These are phyloP conservation scores for Cordilura impudica DNA, from an alignment of 2,888 invertebrate species.

Conservation along the genomic window DNA sequence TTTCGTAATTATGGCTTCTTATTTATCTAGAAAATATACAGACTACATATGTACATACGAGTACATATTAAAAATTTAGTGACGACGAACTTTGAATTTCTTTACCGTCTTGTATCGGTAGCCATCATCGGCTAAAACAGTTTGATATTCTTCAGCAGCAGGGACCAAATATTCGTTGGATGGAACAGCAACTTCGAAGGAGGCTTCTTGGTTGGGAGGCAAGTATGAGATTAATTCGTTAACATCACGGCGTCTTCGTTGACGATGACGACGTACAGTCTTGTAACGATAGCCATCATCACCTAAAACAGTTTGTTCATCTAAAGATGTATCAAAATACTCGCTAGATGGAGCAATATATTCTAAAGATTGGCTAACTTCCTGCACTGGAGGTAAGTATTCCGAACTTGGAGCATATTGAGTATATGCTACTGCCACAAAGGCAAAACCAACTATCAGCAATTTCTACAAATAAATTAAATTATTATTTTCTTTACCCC, in stretches of 20 bases:
- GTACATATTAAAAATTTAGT: constrained; percentile 28
- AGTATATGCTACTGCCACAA: constrained; percentile 44
- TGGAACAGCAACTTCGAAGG: constrained; percentile 44
- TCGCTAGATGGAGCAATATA: constrained; percentile 28
- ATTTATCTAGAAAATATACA: neutral
- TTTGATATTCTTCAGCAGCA: constrained; percentile 21
- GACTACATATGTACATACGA: neutral
- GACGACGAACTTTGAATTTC: constrained; percentile 54
- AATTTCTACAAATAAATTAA: constrained; percentile 46
- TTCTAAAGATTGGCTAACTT: constrained; percentile 28
- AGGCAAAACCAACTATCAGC: constrained; percentile 40
- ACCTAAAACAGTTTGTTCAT: constrained; percentile 43
- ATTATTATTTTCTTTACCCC: neutral
- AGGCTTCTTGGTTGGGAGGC: constrained; percentile 65
- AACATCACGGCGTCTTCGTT: constrained; percentile 63
- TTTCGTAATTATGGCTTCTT: neutral
- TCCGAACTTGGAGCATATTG: constrained; percentile 47
- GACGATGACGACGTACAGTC: constrained; percentile 62
- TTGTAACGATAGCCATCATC: constrained; percentile 65
- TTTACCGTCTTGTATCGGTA: constrained; percentile 66
- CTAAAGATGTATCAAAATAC: constrained; percentile 38
- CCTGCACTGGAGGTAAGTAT: constrained; percentile 48
- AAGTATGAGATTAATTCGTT: constrained; percentile 69
- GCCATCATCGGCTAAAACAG: constrained; percentile 57
- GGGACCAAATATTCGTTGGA: constrained; percentile 48